phyloP scores from a whole-genome alignment of 1,140 invertebrate genomes.

The Diuraphis noxia region DNA sequence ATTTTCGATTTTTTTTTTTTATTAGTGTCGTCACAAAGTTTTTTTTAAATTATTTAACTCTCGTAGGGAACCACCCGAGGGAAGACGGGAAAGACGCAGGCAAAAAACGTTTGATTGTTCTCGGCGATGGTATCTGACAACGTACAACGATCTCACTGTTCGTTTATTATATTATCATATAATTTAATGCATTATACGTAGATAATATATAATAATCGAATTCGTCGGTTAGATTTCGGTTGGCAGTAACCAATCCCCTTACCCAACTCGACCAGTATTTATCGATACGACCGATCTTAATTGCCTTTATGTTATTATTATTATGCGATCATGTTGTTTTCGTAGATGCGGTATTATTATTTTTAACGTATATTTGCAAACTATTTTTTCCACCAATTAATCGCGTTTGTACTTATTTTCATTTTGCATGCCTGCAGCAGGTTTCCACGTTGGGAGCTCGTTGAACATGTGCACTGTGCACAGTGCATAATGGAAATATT shows the following conservation, averaged over 20 bases:
- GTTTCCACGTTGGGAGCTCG: background rate
- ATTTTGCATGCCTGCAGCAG: no score
- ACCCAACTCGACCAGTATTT: background rate
- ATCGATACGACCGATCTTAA: background rate
- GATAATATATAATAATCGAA: background rate
- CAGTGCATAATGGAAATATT: background rate
- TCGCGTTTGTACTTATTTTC: background rate
- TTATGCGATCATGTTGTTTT: background rate
- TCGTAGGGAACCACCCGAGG: background rate
- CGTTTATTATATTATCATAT: background rate
- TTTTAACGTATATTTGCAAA: background rate
- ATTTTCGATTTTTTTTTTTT: conserved; percentile 24
- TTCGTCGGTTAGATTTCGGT: background rate
- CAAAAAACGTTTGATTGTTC: background rate
- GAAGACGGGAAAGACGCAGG: background rate
- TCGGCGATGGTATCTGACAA: background rate
- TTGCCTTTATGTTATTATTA: background rate
- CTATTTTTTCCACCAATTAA: background rate
- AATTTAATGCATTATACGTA: background rate
- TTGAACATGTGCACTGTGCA: background rate
- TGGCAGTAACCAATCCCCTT: background rate
- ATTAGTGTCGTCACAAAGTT: background rate
- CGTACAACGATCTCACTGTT: background rate
- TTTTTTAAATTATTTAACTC: background rate
- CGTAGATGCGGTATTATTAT: background rate